Evolutionary conservation across 1,140 invertebrate species (phyloP), one percentile per base, ranked within the genome.

Genomic region (Stegodyphus mimosarum): DNA sequence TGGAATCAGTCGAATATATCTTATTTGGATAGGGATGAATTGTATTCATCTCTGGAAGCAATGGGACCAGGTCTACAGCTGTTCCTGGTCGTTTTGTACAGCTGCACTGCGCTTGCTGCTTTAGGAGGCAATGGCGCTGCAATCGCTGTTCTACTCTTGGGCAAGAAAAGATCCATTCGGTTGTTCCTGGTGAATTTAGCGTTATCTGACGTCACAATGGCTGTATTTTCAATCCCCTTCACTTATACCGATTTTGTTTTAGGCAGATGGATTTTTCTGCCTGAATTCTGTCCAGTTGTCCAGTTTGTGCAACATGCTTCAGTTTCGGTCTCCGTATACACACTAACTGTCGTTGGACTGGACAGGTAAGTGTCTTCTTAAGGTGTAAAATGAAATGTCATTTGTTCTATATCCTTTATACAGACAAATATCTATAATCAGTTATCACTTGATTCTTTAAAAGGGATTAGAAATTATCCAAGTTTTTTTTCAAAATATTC

Each of bases 181-280:
- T 66, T 91, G 13, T 91, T 91, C 85, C 88, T 91, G 10, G 89
- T 91, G 71, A 91, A 91, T 87, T 79, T 91, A 73, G 90, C 91
- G 0, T 86, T 91, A 7, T 89, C 90, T 11, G 91, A 91, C 77
- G 88, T 91, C 69, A 89, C 89, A 15, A 91, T 91, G 91, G 90
- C 91, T 2, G 78, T 90, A 1, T 91, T 91, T 86, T 91, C 90
- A 67, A 91, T 91, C 15, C 91, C 91, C 6, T 91, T 91, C 87
- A 91, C 91, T 6, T 91, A 91, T 85, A 91, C 91, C 7, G 89
- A 89, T 87, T 91, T 90, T 84, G 89, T 91, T 87, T 87, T 91
- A 15, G 90, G 90, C 9, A 81, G 90, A 6, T 91, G 91, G 91
- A 88, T 91, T 15, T 91, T 91, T 77, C 86, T 86, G 6, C 89